phyloP scores from a whole-genome alignment of 1,140 invertebrate species.

The Trachymyrmex cornetzi region DNA sequence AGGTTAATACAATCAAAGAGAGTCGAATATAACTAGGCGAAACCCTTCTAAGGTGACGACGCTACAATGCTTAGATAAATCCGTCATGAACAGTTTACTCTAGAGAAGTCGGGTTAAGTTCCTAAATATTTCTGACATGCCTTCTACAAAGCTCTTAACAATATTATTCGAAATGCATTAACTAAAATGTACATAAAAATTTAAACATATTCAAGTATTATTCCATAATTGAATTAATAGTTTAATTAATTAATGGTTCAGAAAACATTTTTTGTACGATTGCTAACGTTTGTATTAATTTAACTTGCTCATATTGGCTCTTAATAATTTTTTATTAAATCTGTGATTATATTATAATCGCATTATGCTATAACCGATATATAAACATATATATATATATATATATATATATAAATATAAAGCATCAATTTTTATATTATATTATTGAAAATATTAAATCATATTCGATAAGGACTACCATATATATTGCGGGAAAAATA shows the following conservation, averaged over 20 bases:
- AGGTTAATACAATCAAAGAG: background rate
- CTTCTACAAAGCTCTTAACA: slow-evolving; percentile 30
- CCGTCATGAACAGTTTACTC: background rate
- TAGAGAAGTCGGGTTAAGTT: background rate
- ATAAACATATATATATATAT: too few species aligned
- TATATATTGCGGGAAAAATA: slow-evolving; percentile 6
- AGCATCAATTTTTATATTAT: background rate
- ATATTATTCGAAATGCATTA: slow-evolving; percentile 5
- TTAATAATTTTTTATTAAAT: slow-evolving; percentile 22
- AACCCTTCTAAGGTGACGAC: slow-evolving; percentile 1
- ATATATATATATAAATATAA: background rate
- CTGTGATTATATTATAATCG: background rate
- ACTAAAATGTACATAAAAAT: background rate
- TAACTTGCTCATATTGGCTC: background rate
- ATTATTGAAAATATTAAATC: slow-evolving; percentile 23
- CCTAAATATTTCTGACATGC: slow-evolving; percentile 16
- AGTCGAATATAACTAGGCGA: background rate
- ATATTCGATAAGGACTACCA: background rate
- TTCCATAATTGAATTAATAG: background rate
- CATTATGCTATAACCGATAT: too few species aligned
- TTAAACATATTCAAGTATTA: background rate
- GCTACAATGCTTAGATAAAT: background rate
- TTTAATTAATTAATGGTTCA: slow-evolving; percentile 18
- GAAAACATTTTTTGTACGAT: background rate
- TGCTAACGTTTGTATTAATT: background rate